Evolutionary conservation across 35 echinoderm and acorn worm species (phyloP), one percentile per base, ranked within the genome.

Genomic region (Eucidaris tribuloides): DNA sequence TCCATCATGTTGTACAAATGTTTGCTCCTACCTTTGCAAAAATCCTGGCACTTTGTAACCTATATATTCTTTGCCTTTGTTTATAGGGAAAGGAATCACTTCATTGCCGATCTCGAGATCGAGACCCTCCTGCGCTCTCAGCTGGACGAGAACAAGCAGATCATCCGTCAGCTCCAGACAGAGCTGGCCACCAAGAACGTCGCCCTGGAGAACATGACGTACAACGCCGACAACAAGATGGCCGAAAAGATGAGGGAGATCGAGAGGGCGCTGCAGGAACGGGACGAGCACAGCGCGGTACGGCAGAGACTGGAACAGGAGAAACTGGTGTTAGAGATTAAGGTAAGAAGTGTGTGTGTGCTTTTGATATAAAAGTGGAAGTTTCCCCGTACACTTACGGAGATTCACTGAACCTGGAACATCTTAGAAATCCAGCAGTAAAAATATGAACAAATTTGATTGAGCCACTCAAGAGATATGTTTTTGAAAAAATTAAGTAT

Each of bases 181-280:
- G 91, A 94, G 71, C 43, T 94, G 2, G 91, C 91, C 35, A 79
- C 91, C 62, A 94, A 89, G 86, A 94, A 89, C 28, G 77, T 94
- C 23, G 81, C 91, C 42, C 50, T 94, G 85, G 91, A 94, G 34
- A 89, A 83, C 44, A 65, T 65, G 7, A 62, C 55, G 39, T 44
- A 76, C 20, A 82, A 62, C 14, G 39, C 79, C 9, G 91, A 94
- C 5, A 79, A 89, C 37, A 49, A 82, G 36, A 48, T 94, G 54
- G 62, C 56, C 9, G 86, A 89, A 45, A 94, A 94, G 86, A 82
- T 56, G 22, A 36, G 81, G 40, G 91, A 94, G 71, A 58, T 89
- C 19, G 86, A 89, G 36, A 66, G 79, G 72, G 41, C 89, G 15
- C 17, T 85, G n/a, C 15, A 70, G 62, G 86, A 94, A 77, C 84